Conservation (phyloP, 2,797 vertebrate species). For the Alcedo quadribrachys region DNA sequence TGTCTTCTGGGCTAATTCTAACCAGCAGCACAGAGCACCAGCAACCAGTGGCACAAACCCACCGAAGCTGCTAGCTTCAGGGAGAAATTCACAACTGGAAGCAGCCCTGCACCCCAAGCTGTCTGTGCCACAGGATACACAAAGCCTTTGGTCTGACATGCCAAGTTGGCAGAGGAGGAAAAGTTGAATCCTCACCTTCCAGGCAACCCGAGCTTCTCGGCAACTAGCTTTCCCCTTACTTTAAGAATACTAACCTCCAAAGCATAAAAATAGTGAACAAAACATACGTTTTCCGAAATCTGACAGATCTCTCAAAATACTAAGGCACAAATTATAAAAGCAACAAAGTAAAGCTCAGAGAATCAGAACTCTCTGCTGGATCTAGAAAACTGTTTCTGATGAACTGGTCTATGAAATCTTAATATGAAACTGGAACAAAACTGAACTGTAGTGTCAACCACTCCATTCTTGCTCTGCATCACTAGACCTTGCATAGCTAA, state of each 20-base stretch:
- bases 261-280: background rate
- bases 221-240: background rate
- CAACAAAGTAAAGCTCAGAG: background rate
- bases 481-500: background rate
- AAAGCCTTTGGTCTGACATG: fast-evolving
- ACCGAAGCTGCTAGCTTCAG: background rate
- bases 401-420: background rate
- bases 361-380: background rate
- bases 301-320: background rate
- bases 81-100: background rate
- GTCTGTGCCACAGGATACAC: background rate
- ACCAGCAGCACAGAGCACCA: background rate
- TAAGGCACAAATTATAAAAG: fast-evolving
- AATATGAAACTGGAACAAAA: background rate
- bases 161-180: background rate
- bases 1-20: background rate
- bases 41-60: background rate
- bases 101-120: background rate
- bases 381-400: background rate
- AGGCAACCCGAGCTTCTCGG: background rate
- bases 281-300: fast-evolving
- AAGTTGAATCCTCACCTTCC: background rate
- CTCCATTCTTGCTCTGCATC: background rate
- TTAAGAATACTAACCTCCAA: background rate
- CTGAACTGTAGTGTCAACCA: background rate